Base-by-base conservation (phyloP, 1,140 invertebrate species). In the Zaprionus capensis region DNA sequence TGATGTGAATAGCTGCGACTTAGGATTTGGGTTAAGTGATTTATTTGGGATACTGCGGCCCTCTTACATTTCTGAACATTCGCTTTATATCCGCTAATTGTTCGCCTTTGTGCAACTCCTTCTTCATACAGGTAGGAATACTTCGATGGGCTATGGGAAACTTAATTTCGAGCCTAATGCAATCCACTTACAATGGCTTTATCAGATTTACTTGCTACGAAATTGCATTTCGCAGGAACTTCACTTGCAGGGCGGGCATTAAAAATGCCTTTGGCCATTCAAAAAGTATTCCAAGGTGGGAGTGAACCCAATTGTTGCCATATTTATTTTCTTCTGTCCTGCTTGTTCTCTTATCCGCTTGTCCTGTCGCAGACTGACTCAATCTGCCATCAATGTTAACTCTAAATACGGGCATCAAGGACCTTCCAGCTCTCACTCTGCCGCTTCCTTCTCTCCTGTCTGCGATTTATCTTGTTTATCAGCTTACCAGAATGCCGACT, bases 211-310 rank as follows among this genome's bases (percentile, higher is more conserved):
- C 70, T 74, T 78, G 65, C 36, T 71, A 56, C 71, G 59, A 88
- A 88, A 88, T 85, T 81, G 78, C 71, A 81, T 82, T 82, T 71
- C 31, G 34, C 31, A 68, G 28, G 65, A 88, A 88, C 85, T 90
- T 88, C 67, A 83, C 71, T 76, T 65, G 63, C 78, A 68, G 68
- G 78, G 61, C 61, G 71, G 26, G 41, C 69, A 75, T 63, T 59
- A 17, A 26, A 75, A 79, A 88, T 74, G 71, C 76, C 81, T 68
- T 38, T 22, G 61, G 82, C 56, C 67, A 82, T 71, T 71, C 66
- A 55, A 51, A 73, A 71, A 56, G 55, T 51, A 64, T 36, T 20
- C 41, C 12, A 53, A 64, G 46, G 58, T 63, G 49, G 28, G 59
- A 5, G 22, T n/a, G 38, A 51, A 58, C 57, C 64, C 69, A 70